Base-by-base conservation (phyloP, 2,113 vertebrate species). In the Vidua chalybeata region DNA sequence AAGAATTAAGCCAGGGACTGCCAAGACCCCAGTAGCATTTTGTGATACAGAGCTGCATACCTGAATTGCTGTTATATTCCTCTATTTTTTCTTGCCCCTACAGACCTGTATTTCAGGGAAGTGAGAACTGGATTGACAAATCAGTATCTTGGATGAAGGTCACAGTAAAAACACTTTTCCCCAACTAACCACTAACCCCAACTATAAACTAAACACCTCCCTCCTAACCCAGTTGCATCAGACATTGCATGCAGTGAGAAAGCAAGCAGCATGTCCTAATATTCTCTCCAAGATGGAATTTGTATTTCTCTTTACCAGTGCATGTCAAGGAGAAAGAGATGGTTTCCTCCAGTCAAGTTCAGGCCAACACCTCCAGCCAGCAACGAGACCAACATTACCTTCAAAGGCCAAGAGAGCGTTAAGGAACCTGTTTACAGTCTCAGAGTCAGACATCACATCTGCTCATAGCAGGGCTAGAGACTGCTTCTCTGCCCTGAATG, bases 311-410 rank as follows among this genome's bases (percentile, higher is more conserved):
- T 89, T 98, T 98, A 99, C 99, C 99, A 99, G 97, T 99, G 99
- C 99, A 99, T 99, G 96, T 99, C 99, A 58, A 99, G 98, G 49
- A 99, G 98, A 94, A 99, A 99, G 52, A 99, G 99, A 87, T 99
- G 99, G 96, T 99, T 99, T 72, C 99, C 99, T 89, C 99, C 99
- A 43, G 97, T 98, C 62, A 99, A 97, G 94, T 99, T 99, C 73
- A 99, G 97, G 24, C 99, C 99, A 37, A 99, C 96, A 0, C 99
- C 99, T 95, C 99, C 99, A 91, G 99, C 99, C 96, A 99, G 98
- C 41, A 99, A 98, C 0, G 99, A 99, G 79, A 99, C 97, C 64
- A 99, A 97, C 98, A 99, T 99, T n/a, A 99, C 98, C 99, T 99
- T 93, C 66, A 77, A 94, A 87, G 62, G 81, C 18, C 59, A 87